Conservation (phyloP, 1,140 invertebrate species). For the Adelges cooleyi region DNA sequence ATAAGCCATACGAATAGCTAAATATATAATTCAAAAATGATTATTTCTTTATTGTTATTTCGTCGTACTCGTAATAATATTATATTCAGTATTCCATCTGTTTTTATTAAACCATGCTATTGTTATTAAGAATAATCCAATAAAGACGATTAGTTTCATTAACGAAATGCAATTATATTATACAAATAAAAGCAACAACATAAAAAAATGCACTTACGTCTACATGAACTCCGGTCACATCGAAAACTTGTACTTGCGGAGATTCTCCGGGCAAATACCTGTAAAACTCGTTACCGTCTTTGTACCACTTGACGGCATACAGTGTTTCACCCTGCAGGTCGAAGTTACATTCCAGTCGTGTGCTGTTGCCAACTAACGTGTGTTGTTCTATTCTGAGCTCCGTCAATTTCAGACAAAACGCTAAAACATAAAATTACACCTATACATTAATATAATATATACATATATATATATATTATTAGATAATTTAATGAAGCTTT, state of each 20-base stretch:
- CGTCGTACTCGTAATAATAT: too few species aligned
- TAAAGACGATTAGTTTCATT: neutral
- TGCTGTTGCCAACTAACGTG: slow-evolving; percentile 47
- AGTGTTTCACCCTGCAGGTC: slow-evolving; percentile 63
- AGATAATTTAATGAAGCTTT: too few species aligned
- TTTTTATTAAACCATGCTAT: too few species aligned
- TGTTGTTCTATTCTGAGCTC: slow-evolving; percentile 56
- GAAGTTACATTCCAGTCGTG: slow-evolving; percentile 54
- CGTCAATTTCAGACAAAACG: slow-evolving; percentile 33
- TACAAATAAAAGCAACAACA: neutral
- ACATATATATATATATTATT: too few species aligned
- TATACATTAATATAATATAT: too few species aligned
- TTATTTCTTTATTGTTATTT: too few species aligned
- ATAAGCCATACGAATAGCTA: too few species aligned
- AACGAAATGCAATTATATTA: too few species aligned
- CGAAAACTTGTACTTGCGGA: slow-evolving; percentile 63
- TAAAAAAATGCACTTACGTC: slow-evolving; percentile 53
- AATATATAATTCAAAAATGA: too few species aligned
- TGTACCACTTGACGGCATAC: slow-evolving; percentile 81
- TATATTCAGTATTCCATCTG: too few species aligned
- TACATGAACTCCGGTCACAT: slow-evolving; percentile 62
- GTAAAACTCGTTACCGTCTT: slow-evolving; percentile 77
- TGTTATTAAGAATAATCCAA: too few species aligned
- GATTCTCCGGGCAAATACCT: slow-evolving; percentile 61
- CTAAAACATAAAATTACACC: too few species aligned